Percentiles rank a stretch among this genome's conserved stretches.
Evolutionary conservation across 2,113 vertebrate species (phyloP).

Genomic region (Pachycephala philippinensis): DNA sequence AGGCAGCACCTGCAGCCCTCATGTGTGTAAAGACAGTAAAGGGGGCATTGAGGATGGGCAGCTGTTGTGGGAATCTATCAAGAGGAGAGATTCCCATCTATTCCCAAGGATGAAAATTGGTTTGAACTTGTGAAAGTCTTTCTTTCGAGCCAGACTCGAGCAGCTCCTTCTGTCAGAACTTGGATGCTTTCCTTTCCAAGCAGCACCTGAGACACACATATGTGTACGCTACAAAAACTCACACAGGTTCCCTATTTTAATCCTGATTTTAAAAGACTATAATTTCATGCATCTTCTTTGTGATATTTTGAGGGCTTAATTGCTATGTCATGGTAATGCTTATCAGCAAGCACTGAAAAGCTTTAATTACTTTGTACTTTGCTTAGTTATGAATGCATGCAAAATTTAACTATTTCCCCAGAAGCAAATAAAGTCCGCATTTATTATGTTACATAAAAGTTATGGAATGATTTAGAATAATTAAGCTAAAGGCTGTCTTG

Average conservation of each 20-base stretch:
- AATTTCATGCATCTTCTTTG: constrained; percentile 64
- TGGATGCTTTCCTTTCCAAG: background rate
- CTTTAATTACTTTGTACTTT: constrained; percentile 75
- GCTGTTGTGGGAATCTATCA: background rate
- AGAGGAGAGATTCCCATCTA: background rate
- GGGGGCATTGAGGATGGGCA: background rate
- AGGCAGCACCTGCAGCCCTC: background rate
- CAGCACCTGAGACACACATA: background rate
- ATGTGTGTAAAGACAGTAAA: background rate
- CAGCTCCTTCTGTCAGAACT: constrained; percentile 15
- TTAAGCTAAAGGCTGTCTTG: constrained; percentile 56
- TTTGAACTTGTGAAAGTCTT: background rate
- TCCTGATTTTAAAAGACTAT: constrained; percentile 48
- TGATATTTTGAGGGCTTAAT: constrained; percentile 71
- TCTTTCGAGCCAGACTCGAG: background rate
- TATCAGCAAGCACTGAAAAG: constrained; percentile 73
- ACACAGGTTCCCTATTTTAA: constrained; percentile 51
- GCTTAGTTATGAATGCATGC: constrained; percentile 64
- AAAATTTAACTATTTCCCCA: constrained; percentile 70
- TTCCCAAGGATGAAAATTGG: background rate
- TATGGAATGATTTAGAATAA: constrained; percentile 74
- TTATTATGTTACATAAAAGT: constrained; percentile 73
- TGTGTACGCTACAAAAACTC: background rate
- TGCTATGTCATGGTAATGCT: constrained; percentile 67
- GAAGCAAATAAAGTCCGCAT: constrained; percentile 71